Evolutionary conservation across 1,140 invertebrate genomes (phyloP), one percentile per base, ranked within the genome.

Genomic region (Lineus longissimus): DNA sequence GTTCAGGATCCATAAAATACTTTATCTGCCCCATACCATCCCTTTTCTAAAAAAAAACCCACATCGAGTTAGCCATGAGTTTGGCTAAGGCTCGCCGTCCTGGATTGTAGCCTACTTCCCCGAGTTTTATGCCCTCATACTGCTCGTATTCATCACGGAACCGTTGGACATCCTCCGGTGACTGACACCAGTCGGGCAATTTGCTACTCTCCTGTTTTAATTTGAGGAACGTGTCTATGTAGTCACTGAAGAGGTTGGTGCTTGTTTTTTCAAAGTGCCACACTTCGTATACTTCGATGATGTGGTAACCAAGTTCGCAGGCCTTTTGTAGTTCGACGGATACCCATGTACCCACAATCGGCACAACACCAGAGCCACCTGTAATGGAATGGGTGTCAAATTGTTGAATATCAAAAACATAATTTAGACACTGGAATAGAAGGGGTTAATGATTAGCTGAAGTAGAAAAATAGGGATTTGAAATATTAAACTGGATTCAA

Each of bases 301-400:
- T 67, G 58, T 63, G 64, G 56, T 83, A 82, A 0, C 76, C 79
- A 47, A 65, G 62, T 27, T 73, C 57, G 0, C 77, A 27, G 0
- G 82, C 81, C 61, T 76, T 73, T 33, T 61, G 36, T 6, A 83
- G 13, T 70, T 84, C 81, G n/a, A 76, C 69, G 11, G 70, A 64
- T 0, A 76, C 73, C 74, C 77, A 83, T 2, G 76, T 81, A 51
- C 81, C 81, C 0, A 47, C 70, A 15, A 84, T 63, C 0, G 61
- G 27, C n/a, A n/a, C n/a, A n/a, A n/a, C n/a, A n/a, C n/a, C n/a
- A n/a, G n/a, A n/a, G n/a, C n/a, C n/a, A n/a, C n/a, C n/a, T n/a
- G n/a, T n/a, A n/a, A n/a, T n/a, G n/a, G n/a, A n/a, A n/a, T n/a
- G n/a, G n/a, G n/a, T n/a, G n/a, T n/a, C n/a, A n/a, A n/a, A n/a